Conservation (phyloP, 1,140 invertebrate genomes). For the Acarapis woodi region DNA sequence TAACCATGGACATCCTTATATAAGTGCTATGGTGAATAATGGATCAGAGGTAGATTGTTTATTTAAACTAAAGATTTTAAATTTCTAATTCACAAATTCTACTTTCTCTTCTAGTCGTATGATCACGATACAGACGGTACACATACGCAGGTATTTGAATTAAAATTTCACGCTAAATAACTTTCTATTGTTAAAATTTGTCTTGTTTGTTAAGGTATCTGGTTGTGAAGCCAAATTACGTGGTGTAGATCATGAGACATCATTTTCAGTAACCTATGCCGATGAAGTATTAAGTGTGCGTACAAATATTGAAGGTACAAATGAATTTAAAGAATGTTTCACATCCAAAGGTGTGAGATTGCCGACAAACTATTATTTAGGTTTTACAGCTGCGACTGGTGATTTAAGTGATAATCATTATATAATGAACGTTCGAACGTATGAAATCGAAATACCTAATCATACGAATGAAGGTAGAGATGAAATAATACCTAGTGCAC, state of each 20-base stretch:
- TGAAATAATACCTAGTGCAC: slow-evolving; percentile 35
- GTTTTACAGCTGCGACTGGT: slow-evolving; percentile 77
- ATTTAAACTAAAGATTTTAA: too few species aligned
- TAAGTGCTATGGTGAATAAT: slow-evolving; percentile 96
- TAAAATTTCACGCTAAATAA: neutral
- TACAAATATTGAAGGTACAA: slow-evolving; percentile 66
- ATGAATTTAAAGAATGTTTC: slow-evolving; percentile 78
- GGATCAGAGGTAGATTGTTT: too few species aligned
- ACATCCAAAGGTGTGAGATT: slow-evolving; percentile 56
- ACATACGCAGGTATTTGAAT: slow-evolving; percentile 47
- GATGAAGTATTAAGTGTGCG: slow-evolving; percentile 26
- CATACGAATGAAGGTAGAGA: slow-evolving; percentile 15
- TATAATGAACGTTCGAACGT: slow-evolving; percentile 63
- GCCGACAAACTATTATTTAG: slow-evolving; percentile 84
- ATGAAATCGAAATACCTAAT: slow-evolving; percentile 27
- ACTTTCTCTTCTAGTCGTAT: too few species aligned
- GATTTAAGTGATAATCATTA: slow-evolving; percentile 85
- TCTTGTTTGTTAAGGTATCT: slow-evolving; percentile 50
- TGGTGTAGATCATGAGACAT: slow-evolving; percentile 69
- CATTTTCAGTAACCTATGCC: slow-evolving; percentile 64
- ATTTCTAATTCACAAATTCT: too few species aligned
- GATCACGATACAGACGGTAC: slow-evolving; percentile 96
- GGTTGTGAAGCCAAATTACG: slow-evolving; percentile 81
- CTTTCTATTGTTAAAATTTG: neutral
- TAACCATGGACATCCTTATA: slow-evolving; percentile 91